Percentiles rank a stretch among this genome's conserved stretches.
Evolutionary conservation across 2,888 invertebrate genomes (phyloP).

Genomic region (Sarcophaga variegata): DNA sequence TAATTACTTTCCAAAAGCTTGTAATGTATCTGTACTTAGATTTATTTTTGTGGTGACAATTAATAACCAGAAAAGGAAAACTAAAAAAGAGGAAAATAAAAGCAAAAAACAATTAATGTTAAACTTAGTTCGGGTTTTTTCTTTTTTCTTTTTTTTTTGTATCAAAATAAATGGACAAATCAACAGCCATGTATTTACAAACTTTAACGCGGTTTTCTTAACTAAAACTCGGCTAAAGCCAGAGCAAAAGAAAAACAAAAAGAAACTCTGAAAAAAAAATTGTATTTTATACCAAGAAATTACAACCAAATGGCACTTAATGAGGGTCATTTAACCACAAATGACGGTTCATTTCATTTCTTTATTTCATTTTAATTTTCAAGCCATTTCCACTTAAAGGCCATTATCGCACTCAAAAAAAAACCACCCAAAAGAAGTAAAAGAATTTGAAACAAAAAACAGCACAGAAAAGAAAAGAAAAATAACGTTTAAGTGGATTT

Average conservation of each 20-base stretch:
- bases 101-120: too few species aligned
- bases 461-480: background rate
- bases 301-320: slow-evolving; percentile 63
- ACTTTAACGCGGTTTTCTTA: slow-evolving; percentile 27
- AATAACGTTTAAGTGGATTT: background rate
- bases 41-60: too few species aligned
- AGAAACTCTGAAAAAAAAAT: slow-evolving; percentile 8
- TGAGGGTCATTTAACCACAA: slow-evolving; percentile 68
- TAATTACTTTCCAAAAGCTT: too few species aligned
- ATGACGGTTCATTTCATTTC: slow-evolving; percentile 53
- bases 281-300: slow-evolving; percentile 30
- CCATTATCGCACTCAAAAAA: background rate
- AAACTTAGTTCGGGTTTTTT: too few species aligned
- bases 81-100: too few species aligned
- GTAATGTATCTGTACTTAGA: too few species aligned
- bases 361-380: slow-evolving; percentile 50
- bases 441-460: background rate
- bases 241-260: slow-evolving; percentile 7
- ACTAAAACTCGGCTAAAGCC: background rate
- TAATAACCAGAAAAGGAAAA: too few species aligned
- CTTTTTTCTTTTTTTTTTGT: too few species aligned
- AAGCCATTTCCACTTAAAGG: slow-evolving; percentile 12
- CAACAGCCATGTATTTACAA: slow-evolving; percentile 14
- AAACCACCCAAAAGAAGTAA: background rate
- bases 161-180: background rate